Conservation (phyloP, 2,113 vertebrate genomes). For the Microtus pennsylvanicus region DNA sequence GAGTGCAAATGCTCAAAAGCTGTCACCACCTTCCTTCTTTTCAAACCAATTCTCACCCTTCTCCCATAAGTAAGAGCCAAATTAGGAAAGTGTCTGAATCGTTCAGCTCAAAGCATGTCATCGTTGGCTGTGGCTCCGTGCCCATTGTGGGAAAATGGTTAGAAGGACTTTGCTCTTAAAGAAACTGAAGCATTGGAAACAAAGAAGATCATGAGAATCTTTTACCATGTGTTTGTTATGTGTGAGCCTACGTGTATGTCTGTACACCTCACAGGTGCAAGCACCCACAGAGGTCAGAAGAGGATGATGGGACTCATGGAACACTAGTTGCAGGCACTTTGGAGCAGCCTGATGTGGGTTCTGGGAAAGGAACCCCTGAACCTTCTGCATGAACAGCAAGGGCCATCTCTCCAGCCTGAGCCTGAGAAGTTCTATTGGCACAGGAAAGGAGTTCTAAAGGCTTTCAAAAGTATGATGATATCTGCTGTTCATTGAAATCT, state of each 20-base stretch:
- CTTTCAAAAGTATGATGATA: neutral
- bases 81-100: neutral
- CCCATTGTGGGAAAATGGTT: neutral
- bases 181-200: neutral
- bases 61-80: neutral
- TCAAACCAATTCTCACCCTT: neutral
- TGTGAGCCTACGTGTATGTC: neutral
- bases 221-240: neutral
- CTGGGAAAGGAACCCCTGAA: neutral
- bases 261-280: too few relatives aligned
- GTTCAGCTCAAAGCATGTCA: neutral
- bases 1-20: neutral
- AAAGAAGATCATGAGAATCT: neutral
- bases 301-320: too few relatives aligned
- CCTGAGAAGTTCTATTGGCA: neutral
- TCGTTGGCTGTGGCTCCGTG: neutral
- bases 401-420: too few relatives aligned
- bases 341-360: neutral
- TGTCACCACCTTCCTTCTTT: neutral
- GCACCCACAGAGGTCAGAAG: neutral
- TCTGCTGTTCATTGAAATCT: neutral
- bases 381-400: neutral
- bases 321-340: neutral
- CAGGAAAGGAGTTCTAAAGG: neutral
- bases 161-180: neutral